Conservation (phyloP, 2,797 vertebrate genomes). For the Parauchenoglanis ngamensis region DNA sequence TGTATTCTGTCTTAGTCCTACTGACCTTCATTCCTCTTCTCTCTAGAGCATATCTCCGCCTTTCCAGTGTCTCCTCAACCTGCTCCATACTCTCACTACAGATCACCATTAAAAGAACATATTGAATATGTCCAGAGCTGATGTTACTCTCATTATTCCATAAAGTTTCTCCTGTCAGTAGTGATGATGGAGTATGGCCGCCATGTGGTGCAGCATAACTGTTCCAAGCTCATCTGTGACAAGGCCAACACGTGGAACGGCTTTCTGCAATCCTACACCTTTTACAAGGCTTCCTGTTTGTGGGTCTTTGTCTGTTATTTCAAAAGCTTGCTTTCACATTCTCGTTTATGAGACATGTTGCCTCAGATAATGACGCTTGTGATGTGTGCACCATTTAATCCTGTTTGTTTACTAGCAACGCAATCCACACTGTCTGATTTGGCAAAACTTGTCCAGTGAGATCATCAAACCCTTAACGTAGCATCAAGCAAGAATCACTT, state of each 20-base stretch:
- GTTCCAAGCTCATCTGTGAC: not conserved
- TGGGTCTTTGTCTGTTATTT: not conserved
- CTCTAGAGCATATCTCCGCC: no score
- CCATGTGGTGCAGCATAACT: not conserved
- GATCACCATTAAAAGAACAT: not conserved
- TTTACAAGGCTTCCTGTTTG: conserved; percentile 30
- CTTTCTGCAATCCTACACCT: conserved; percentile 2
- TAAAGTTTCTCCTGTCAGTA: not conserved
- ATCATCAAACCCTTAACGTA: not conserved
- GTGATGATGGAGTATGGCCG: not conserved
- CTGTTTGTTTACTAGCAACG: not conserved
- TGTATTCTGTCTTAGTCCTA: no score
- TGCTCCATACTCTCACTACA: no score
- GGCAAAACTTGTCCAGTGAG: not conserved
- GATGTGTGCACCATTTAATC: not conserved
- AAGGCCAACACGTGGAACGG: not conserved
- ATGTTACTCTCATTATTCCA: not conserved
- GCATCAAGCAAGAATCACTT: not conserved
- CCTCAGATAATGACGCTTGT: not conserved
- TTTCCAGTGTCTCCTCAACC: no score
- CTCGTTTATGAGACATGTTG: conserved; percentile 2
- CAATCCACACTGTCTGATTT: not conserved
- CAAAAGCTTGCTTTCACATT: not conserved
- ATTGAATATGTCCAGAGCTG: not conserved
- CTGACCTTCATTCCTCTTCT: no score